Evolutionary conservation across 2,888 invertebrate genomes (phyloP).

Genomic region (Deroplatys truncata): DNA sequence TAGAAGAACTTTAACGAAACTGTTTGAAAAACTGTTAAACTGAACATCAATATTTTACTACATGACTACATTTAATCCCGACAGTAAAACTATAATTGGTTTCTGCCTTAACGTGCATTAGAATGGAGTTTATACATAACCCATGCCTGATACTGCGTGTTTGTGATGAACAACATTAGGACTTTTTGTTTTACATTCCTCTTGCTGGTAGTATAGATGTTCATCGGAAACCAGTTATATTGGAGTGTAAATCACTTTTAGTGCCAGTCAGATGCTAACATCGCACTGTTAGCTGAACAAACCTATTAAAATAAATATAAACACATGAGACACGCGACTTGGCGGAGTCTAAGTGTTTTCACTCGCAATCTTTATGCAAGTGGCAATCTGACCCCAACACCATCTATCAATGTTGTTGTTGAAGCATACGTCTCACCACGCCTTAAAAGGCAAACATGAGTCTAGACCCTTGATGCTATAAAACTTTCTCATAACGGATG

Average conservation of each 20-base stretch:
- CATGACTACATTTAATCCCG: neutral
- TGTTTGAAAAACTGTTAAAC: no score
- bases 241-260: neutral
- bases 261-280: neutral
- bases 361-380: neutral
- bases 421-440: neutral
- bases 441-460: neutral
- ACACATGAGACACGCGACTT: neutral
- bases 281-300: neutral
- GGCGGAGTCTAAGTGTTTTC: neutral
- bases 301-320: neutral
- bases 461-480: neutral
- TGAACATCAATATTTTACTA: neutral
- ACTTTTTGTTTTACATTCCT: neutral
- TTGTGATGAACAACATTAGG: neutral
- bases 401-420: neutral
- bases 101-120: neutral
- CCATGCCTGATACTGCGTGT: neutral
- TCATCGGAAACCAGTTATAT: neutral
- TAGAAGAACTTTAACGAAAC: no score
- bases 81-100: neutral
- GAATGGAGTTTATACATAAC: neutral
- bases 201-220: neutral
- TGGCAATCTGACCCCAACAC: neutral
- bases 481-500: neutral